A percentile compares a stretch with the other conserved stretches of the same genome.
phyloP scores from a whole-genome alignment of 2,113 vertebrate species.

The Ovibos moschatus region DNA sequence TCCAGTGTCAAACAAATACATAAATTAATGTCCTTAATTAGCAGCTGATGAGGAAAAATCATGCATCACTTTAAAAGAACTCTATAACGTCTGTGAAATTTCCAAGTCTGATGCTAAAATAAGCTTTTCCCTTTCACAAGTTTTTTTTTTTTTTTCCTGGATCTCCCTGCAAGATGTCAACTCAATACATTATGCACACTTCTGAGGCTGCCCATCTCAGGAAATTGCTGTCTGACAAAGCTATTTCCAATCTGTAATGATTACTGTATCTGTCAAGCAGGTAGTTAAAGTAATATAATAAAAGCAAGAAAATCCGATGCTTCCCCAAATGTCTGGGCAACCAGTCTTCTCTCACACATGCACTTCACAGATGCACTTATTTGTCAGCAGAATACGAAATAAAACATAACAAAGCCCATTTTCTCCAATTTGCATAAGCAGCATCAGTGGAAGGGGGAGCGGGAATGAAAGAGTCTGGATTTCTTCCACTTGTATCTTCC shows the following conservation, averaged over 20 bases:
- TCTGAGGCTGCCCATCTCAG: constrained; percentile 69
- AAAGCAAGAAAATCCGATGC: neutral
- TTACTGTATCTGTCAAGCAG: neutral
- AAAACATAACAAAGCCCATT: constrained; percentile 20
- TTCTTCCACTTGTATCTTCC: neutral
- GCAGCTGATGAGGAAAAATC: constrained; percentile 47
- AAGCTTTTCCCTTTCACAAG: constrained; percentile 44
- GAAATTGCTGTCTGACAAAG: constrained; percentile 74
- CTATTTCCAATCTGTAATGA: constrained; percentile 56
- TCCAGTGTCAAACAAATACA: constrained; percentile 67
- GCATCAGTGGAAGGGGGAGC: neutral
- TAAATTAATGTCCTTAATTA: constrained; percentile 64
- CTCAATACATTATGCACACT: constrained; percentile 74
- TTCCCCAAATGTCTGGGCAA: constrained; percentile 23
- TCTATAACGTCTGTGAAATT: constrained; percentile 22
- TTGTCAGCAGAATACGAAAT: constrained; percentile 59
- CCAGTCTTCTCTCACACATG: constrained; percentile 30
- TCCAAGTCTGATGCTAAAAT: constrained; percentile 54
- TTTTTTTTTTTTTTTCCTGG: constrained; percentile 29
- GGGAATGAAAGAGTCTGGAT: neutral
- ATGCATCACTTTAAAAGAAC: constrained; percentile 60
- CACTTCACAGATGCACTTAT: neutral
- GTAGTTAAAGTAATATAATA: constrained; percentile 54
- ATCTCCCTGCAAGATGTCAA: constrained; percentile 77
- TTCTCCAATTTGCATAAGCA: neutral